A percentile compares a stretch with the other conserved stretches of the same genome.
phyloP scores from a whole-genome alignment of 1,140 invertebrate genomes.

The Helicoverpa armigera region DNA sequence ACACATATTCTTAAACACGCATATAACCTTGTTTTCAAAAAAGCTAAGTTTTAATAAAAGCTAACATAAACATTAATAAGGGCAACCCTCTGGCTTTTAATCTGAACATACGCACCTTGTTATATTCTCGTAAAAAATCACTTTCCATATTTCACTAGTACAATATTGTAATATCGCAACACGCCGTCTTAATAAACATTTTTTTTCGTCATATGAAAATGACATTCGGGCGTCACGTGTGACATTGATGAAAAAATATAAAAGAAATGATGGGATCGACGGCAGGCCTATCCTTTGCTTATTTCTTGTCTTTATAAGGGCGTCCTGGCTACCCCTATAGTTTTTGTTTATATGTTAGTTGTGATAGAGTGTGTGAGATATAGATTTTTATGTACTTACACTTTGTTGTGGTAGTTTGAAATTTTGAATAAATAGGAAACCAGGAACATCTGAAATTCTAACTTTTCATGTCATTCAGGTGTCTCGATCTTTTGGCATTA shows the following conservation, averaged over 20 bases:
- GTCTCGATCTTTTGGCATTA: too few species aligned
- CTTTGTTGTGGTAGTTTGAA: too few species aligned
- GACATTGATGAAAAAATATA: constrained; percentile 87
- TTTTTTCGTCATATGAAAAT: constrained; percentile 85
- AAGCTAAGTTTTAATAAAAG: constrained; percentile 36
- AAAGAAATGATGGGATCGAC: constrained; percentile 83
- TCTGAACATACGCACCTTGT: constrained; percentile 80
- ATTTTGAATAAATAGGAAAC: too few species aligned
- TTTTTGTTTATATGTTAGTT: not conserved
- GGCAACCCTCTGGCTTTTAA: constrained; percentile 69
- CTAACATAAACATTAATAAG: constrained; percentile 46
- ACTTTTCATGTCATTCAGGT: too few species aligned
- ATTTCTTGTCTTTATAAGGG: constrained; percentile 30
- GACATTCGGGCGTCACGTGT: constrained; percentile 85
- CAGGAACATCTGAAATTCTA: too few species aligned
- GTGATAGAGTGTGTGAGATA: not conserved
- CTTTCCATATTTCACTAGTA: constrained; percentile 86
- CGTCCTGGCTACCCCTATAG: not conserved
- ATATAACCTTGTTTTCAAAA: too few species aligned
- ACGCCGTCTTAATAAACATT: constrained; percentile 84
- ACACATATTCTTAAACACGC: too few species aligned
- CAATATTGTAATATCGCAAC: constrained; percentile 84
- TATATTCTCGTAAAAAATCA: constrained; percentile 85
- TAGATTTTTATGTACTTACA: not conserved
- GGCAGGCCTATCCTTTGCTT: constrained; percentile 34